phyloP scores from a whole-genome alignment of 2,113 vertebrate genomes.

The Rattus rattus region DNA sequence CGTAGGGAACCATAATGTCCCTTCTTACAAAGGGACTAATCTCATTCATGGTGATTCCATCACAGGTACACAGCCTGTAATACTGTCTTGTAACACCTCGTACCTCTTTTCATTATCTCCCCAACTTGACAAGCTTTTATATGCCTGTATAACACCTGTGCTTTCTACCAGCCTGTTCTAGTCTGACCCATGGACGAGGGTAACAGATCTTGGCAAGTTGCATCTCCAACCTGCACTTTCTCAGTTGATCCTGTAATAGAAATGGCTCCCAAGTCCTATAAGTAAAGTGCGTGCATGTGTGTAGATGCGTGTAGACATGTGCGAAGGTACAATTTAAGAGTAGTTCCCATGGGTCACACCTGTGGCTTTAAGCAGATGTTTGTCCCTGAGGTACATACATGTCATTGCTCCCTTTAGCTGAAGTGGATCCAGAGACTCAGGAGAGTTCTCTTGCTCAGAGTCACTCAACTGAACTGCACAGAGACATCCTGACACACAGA shows the following conservation, averaged over 20 bases:
- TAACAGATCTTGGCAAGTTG: neutral
- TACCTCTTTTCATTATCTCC: neutral
- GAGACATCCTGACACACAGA: neutral
- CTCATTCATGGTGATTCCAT: neutral
- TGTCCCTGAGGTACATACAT: neutral
- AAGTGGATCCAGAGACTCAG: neutral
- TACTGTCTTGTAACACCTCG: neutral
- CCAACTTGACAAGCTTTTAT: neutral
- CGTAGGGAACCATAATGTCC: too few relatives aligned
- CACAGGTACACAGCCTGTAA: neutral
- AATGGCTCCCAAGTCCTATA: neutral
- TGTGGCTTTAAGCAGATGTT: neutral
- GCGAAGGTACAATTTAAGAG: neutral
- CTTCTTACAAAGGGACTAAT: neutral
- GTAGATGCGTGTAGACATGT: fast-evolving
- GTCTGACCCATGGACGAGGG: neutral
- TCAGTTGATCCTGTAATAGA: neutral
- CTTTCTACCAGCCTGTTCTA: neutral
- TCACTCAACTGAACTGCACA: neutral
- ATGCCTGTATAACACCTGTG: neutral
- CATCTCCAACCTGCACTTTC: neutral
- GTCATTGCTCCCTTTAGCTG: neutral
- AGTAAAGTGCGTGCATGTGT: neutral
- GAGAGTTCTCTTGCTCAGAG: neutral
- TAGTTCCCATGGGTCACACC: neutral